Conservation (phyloP, 2,113 vertebrate species). For the Chlamydotis undulata region DNA sequence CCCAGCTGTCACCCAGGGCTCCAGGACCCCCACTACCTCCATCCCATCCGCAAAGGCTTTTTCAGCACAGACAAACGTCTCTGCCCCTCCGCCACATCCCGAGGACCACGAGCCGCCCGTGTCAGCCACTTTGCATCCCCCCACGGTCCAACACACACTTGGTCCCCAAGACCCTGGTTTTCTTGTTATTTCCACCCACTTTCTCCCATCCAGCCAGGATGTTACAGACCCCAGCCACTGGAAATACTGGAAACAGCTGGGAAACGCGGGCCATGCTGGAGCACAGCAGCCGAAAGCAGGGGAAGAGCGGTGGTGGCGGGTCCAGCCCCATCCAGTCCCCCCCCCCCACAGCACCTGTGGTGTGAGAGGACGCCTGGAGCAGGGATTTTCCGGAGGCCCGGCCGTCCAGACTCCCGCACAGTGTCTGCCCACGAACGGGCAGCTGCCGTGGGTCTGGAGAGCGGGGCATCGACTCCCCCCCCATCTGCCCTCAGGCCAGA, state of each 20-base stretch:
- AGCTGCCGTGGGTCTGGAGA: not conserved
- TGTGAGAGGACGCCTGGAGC: not conserved
- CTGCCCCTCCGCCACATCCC: not conserved
- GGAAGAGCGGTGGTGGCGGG: rapidly evolving
- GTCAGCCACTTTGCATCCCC: not conserved
- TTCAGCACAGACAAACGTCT: rapidly evolving
- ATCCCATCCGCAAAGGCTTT: not conserved
- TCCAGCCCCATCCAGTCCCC: not conserved
- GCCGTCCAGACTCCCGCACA: not conserved
- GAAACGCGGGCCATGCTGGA: rapidly evolving
- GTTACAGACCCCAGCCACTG: rapidly evolving
- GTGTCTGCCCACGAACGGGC: not conserved
- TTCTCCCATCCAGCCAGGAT: not conserved
- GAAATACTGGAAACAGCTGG: rapidly evolving
- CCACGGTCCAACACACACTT: rapidly evolving
- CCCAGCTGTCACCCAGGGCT: not conserved
- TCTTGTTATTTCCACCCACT: not conserved
- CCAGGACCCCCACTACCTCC: not conserved
- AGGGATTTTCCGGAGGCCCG: not conserved
- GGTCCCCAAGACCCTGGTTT: not conserved
- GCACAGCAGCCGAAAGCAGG: not conserved
- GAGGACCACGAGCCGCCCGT: not conserved
- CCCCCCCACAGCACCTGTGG: not conserved
- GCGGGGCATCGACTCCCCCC: not conserved
- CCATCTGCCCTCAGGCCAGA: not conserved